Base-by-base conservation (phyloP, 2,113 vertebrate species). In the Chinchilla lanigera region DNA sequence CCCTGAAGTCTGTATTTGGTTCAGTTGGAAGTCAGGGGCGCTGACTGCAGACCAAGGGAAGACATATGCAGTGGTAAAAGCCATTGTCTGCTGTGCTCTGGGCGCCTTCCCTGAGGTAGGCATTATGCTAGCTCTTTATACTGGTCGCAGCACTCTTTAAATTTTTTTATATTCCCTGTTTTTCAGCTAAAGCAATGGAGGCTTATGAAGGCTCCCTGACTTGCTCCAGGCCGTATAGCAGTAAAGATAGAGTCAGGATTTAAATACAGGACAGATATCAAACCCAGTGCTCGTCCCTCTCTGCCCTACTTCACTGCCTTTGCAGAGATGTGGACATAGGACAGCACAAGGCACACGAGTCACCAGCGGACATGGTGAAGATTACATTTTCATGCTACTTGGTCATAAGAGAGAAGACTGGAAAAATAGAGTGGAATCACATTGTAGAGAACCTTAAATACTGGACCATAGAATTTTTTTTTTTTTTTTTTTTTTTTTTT, bases 61-160 rank as follows among this genome's bases (percentile, higher is more conserved):
- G 24, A 30, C 47, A 1, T 2, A 50, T 8, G 26, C 33, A 33
- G 0, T 12, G 6, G 20, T 13, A 11, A 65, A 56, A 41, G 47
- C 69, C 0, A 0, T 0, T 16, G 38, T 24, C 84, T 54, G 0
- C 35, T 28, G 6, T n/a, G 24, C 12, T n/a, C 30, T 56, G n/a
- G 35, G 41, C 44, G 22, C 69, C 63, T 58, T 41, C 67, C 77
- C 30, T 38, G 75, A 63, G 80, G 61, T 2, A 2, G 16, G 47
- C 10, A 0, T 69, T 14, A 2, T 81, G 84, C 60, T 58, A 19
- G 38, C 24, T 61, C 17, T 54, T 41, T 50, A 3, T 20, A 16
- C 73, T 41, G 67, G 24, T 24, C 50, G 14, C 12, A 33, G 33
- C 6, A 17, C 22, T 75, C 88, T 88, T 50, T 61, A 71, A 65